phyloP scores from a whole-genome alignment of 2,113 vertebrate genomes.

The Nesoenas mayeri region DNA sequence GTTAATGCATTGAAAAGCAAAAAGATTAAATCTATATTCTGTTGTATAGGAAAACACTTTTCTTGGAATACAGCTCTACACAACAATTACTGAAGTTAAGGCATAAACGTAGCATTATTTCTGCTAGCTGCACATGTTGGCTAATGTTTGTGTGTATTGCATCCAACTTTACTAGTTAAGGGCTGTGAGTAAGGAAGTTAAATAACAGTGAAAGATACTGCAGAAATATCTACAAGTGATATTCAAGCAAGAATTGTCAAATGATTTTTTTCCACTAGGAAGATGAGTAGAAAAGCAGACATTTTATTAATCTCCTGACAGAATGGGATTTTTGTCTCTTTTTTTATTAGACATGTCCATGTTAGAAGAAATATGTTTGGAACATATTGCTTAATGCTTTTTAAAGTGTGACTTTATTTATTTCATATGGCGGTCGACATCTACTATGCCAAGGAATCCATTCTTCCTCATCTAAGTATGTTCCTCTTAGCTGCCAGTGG shows the following conservation, averaged over 20 bases:
- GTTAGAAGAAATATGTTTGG: background rate
- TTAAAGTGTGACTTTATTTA: background rate
- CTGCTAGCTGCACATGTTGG: background rate
- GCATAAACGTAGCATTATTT: conserved; percentile 7
- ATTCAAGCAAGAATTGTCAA: background rate
- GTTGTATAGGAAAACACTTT: background rate
- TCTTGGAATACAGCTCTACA: background rate
- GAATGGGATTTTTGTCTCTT: background rate
- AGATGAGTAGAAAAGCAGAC: background rate
- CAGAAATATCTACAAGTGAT: background rate
- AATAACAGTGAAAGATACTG: background rate
- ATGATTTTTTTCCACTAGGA: background rate
- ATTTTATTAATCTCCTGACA: background rate
- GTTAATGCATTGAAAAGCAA: conserved; percentile 1
- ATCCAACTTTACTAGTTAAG: background rate
- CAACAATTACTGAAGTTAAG: background rate
- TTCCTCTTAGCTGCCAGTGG: background rate
- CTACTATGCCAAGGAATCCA: background rate
- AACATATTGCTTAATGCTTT: background rate
- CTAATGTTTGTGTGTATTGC: background rate
- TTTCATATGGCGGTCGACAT: background rate
- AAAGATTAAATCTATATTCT: conserved; percentile 3
- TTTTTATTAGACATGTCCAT: background rate
- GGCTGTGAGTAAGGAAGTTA: background rate
- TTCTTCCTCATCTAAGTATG: background rate